Percentiles rank a stretch among this genome's conserved stretches.
These are phyloP conservation scores for Leucosticte australis DNA, from an alignment of 2,113 vertebrate species.

Conservation along the genomic window DNA sequence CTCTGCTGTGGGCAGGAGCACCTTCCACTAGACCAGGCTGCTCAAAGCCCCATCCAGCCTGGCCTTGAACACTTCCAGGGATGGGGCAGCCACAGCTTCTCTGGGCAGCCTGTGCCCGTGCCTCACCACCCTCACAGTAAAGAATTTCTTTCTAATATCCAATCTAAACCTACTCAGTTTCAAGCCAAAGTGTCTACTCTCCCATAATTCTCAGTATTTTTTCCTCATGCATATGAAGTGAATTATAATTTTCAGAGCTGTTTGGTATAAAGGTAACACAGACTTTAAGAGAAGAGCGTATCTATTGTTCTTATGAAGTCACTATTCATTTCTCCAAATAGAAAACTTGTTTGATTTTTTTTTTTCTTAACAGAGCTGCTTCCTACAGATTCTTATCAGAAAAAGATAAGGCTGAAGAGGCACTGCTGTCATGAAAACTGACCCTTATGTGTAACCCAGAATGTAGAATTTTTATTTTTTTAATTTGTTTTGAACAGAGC, in stretches of 20 bases:
- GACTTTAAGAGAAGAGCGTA: neutral
- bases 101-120: neutral
- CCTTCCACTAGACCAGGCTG: neutral
- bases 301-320: neutral
- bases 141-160: neutral
- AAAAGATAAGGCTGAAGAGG: neutral
- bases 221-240: neutral
- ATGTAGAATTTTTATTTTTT: neutral
- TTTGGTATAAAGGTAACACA: neutral
- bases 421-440: neutral
- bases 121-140: neutral
- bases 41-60: neutral
- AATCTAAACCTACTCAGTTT: neutral
- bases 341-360: neutral
- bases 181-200: neutral
- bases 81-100: neutral
- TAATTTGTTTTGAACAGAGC: neutral
- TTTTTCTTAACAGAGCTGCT: neutral
- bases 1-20: neutral
- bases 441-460: neutral
- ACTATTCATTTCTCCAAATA: neutral
- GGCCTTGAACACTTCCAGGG: neutral
- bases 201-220: neutral
- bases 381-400: constrained; percentile 7
- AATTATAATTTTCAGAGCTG: neutral